Conservation (phyloP, 92 coral and sea anemone species). For the Umimayanthus kanabou region DNA sequence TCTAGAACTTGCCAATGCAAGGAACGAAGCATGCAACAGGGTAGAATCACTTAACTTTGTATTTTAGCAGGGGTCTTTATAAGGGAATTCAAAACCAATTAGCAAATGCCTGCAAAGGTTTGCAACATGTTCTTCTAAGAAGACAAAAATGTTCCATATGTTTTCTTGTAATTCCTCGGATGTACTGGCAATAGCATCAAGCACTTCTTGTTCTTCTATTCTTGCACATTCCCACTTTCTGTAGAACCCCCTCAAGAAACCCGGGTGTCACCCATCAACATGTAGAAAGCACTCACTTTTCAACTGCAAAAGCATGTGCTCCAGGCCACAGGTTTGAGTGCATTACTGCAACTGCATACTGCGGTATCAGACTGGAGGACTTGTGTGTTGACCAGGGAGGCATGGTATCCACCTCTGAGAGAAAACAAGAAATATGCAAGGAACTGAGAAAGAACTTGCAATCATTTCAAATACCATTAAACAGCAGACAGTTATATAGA, state of each 20-base stretch:
- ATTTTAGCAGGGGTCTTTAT: too few relatives aligned
- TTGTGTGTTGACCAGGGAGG: slow-evolving; percentile 94
- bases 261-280: not conserved
- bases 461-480: not conserved
- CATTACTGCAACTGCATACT: slow-evolving; percentile 88
- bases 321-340: slow-evolving; percentile 99
- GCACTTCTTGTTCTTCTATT: not conserved
- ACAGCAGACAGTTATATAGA: not conserved
- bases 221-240: not conserved
- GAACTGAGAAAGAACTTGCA: not conserved
- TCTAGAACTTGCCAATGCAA: too few relatives aligned
- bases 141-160: too few relatives aligned
- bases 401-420: slow-evolving; percentile 90
- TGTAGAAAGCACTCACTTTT: slow-evolving; percentile 64
- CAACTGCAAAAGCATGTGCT: slow-evolving; percentile 96
- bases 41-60: too few relatives aligned
- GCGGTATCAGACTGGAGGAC: slow-evolving; percentile 84
- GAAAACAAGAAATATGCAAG: not conserved
- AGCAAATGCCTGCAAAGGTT: too few relatives aligned
- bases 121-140: too few relatives aligned
- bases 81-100: too few relatives aligned
- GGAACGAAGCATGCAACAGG: too few relatives aligned
- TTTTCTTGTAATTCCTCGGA: not conserved
- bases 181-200: not conserved
- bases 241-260: not conserved